A percentile compares a stretch with the other conserved stretches of the same genome.
phyloP scores from a whole-genome alignment of 2,113 vertebrate species.

The Scalopus aquaticus region DNA sequence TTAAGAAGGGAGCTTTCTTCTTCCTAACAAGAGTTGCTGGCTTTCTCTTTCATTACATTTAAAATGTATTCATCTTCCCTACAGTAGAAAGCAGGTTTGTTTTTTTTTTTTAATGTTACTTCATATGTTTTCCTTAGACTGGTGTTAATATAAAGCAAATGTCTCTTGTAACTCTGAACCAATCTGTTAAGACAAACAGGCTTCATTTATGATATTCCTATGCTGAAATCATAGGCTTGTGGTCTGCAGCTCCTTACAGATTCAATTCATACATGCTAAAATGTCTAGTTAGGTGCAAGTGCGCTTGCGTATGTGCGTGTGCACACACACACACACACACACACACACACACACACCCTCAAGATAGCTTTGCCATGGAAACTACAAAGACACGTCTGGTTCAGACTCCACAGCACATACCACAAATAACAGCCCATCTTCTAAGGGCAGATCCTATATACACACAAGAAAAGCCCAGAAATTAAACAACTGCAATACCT shows the following conservation, averaged over 20 bases:
- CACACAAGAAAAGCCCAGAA: conserved; percentile 47
- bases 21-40: not conserved
- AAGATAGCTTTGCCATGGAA: conserved; percentile 86
- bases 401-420: conserved; percentile 81
- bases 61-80: conserved; percentile 59
- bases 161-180: conserved; percentile 77
- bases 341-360: not conserved
- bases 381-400: conserved; percentile 82
- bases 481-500: conserved; percentile 17
- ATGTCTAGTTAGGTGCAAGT: conserved; percentile 82
- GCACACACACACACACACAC: not conserved
- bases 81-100: conserved; percentile 60
- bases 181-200: conserved; percentile 82
- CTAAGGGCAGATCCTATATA: conserved; percentile 62
- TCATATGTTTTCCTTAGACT: conserved; percentile 82
- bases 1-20: conserved; percentile 9
- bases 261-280: conserved; percentile 81
- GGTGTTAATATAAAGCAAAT: conserved; percentile 80
- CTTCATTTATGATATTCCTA: conserved; percentile 82
- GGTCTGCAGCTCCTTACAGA: conserved; percentile 79
- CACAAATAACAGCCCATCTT: conserved; percentile 82
- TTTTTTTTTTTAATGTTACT: conserved; percentile 64
- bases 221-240: conserved; percentile 78
- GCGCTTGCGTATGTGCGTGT: too few relatives aligned
- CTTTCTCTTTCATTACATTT: conserved; percentile 65